These are phyloP conservation scores for Anthophora plumipes DNA, from an alignment of 2,888 invertebrate genomes.

Conservation along the genomic window DNA sequence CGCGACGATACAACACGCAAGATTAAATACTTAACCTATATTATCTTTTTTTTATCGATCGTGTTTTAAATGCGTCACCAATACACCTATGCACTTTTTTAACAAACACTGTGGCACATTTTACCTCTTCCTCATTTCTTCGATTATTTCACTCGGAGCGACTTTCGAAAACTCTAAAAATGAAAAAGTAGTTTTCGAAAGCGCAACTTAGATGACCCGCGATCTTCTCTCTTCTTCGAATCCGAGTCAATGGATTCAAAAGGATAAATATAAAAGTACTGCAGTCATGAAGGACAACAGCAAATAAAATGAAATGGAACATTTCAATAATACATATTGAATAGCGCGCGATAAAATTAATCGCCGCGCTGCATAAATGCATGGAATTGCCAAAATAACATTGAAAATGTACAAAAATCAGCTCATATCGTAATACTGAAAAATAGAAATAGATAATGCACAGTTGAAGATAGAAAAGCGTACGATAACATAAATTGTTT, in stretches of 20 bases:
- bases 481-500: neutral
- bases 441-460: no score
- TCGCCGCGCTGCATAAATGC: no score
- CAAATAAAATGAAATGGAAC: no score
- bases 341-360: neutral
- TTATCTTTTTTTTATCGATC: slow-evolving; percentile 54
- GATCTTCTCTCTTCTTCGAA: neutral
- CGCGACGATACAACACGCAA: slow-evolving; percentile 87
- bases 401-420: no score
- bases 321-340: neutral
- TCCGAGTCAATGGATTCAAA: no score
- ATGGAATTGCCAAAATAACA: no score
- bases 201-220: no score
- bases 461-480: neutral
- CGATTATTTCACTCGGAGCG: neutral
- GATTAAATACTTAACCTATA: slow-evolving; percentile 85
- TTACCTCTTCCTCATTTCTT: neutral
- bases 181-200: neutral
- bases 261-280: no score
- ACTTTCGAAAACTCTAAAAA: neutral
- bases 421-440: no score
- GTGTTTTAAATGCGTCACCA: neutral
- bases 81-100: neutral
- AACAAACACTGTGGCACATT: neutral
- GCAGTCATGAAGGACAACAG: neutral